Evolutionary conservation across 2,888 invertebrate species (phyloP).

Genomic region (Ennomos fuscantarius): DNA sequence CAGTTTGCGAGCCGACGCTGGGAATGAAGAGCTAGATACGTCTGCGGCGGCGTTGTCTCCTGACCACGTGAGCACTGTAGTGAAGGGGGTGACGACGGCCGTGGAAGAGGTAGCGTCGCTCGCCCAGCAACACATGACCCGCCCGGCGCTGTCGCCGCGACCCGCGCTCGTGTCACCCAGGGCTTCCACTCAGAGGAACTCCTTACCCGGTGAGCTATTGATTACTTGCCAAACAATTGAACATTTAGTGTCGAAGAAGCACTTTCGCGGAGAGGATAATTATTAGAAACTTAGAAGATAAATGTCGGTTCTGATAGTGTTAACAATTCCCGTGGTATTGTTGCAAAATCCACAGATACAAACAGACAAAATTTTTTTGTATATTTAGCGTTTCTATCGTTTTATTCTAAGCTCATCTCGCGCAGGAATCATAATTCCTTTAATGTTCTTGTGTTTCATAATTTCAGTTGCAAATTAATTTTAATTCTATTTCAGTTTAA

Average conservation of each 20-base stretch:
- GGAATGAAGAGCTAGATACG: slow-evolving; percentile 67
- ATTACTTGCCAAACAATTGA: neutral
- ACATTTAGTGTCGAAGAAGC: neutral
- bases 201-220: slow-evolving; percentile 68
- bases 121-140: slow-evolving; percentile 92
- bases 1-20: slow-evolving; percentile 86
- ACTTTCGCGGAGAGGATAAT: no score
- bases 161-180: slow-evolving; percentile 77
- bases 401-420: no score
- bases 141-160: slow-evolving; percentile 78
- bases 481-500: no score
- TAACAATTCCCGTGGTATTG: no score
- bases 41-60: slow-evolving; percentile 69
- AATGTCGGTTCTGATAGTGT: no score
- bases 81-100: slow-evolving; percentile 71
- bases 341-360: no score
- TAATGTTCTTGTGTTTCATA: no score
- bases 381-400: no score
- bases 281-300: no score
- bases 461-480: no score
- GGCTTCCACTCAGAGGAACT: slow-evolving; percentile 80
- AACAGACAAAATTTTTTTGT: no score
- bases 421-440: no score
- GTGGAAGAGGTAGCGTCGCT: slow-evolving; percentile 87
- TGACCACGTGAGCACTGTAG: slow-evolving; percentile 73